These are phyloP conservation scores for Gastracanthus pulcherrimus DNA, from an alignment of 2,888 invertebrate species.

Conservation along the genomic window DNA sequence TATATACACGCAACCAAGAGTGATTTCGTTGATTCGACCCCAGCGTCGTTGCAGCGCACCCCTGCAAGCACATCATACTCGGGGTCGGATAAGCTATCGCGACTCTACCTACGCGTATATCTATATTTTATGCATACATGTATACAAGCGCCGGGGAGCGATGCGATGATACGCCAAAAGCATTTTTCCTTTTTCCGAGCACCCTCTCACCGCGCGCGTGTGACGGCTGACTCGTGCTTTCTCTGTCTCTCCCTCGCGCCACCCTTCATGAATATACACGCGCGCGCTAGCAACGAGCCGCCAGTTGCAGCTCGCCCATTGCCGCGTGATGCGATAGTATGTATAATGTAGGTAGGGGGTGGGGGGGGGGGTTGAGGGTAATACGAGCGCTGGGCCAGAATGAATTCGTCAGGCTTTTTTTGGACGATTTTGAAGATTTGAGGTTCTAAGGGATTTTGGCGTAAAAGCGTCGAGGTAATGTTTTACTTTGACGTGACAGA, in stretches of 20 bases:
- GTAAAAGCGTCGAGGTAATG: no score
- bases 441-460: no score
- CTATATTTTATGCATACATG: conserved; percentile 2
- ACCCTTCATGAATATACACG: conserved; percentile 52
- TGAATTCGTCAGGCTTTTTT: not conserved
- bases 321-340: not conserved
- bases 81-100: conserved; percentile 45
- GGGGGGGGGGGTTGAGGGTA: not conserved
- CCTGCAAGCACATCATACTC: not conserved
- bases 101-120: not conserved
- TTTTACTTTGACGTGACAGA: no score
- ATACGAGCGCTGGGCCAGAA: not conserved
- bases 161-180: conserved; percentile 49
- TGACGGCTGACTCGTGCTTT: conserved; percentile 20
- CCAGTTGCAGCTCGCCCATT: conserved; percentile 46
- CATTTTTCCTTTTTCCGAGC: conserved; percentile 38
- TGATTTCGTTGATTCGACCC: conserved; percentile 43
- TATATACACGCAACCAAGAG: not conserved
- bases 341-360: not conserved
- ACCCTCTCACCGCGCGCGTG: not conserved
- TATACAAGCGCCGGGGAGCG: not conserved
- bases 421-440: not conserved
- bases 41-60: not conserved
- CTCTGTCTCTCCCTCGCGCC: not conserved
- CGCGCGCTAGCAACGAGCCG: conserved; percentile 5